Evolutionary conservation across 2,113 vertebrate species (phyloP), one percentile per base, ranked within the genome.

Genomic region (Campylomormyrus numenius): DNA sequence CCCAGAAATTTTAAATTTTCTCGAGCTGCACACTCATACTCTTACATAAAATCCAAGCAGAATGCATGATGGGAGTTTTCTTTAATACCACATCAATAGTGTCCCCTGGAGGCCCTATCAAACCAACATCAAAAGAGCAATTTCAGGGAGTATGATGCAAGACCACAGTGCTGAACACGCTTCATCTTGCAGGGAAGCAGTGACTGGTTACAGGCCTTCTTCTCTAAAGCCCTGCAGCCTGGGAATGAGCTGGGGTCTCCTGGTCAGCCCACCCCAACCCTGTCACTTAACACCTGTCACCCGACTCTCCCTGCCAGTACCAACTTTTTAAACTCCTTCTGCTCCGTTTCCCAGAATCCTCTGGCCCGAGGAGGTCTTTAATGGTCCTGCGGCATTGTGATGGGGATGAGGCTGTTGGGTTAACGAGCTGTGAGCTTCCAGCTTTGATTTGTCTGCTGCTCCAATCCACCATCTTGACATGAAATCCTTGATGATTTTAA

Each of bases 31-130:
- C n/a, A 88, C 58, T n/a, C 56, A 66, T 9, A 45, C 42, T 9
- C 39, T 88, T 88, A 27, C 62, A 56, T 56, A 70, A 49, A 70
- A 88, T 53, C 17, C 15, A 7, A 49, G 27, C 46, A 21, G 74
- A 15, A 53, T 48, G 31, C n/a, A 52, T 48, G 70, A 27, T 56
- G 77, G 74, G 88, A 84, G 27, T 83, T 83, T 42, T 89, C n/a
- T 80, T 10, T 83, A 89, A 83, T 84, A 21, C 48, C 74, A 84
- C 74, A 53, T 89, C 70, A 89, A 83, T 83, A 83, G 27, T n/a
- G 39, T 62, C 42, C 74, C 74, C 88, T 1, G 31, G 56, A 89
- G 88, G 88, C 15, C 24, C 88, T 83, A 35, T 49, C 88, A 80
- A 21, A 80, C 24, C 45, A 35, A 70, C 88, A 80, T 80, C 62